Evolutionary conservation across 1,140 invertebrate species (phyloP), one percentile per base, ranked within the genome.

Genomic region (Frieseomelitta varia): DNA sequence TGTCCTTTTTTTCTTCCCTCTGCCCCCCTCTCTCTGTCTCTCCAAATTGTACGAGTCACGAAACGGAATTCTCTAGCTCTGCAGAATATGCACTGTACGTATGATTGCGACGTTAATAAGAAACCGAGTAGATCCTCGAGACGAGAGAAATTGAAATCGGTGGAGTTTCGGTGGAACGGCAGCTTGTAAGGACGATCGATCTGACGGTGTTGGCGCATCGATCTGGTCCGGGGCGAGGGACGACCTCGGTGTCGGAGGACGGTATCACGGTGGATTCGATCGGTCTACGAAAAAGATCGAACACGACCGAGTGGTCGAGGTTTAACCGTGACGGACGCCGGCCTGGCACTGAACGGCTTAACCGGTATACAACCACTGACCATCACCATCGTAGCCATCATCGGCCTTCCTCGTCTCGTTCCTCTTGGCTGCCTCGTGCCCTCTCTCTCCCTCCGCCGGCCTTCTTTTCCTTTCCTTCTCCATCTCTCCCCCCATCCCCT

Each of bases 291-390:
- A 17, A 79, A 17, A 53, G 39, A 51, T 85, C 76, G 79, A 58
- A n/a, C n/a, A n/a, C 65, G 58, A 81, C 75, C 63, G 74, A 87
- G 67, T 75, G 85, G 83, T 85, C 77, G 88, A 90, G 91, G 87
- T 91, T 92, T 91, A 89, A 80, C 89, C 91, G 91, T 88, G 90
- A 89, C 91, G 91, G 88, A 88, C 90, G 92, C 88, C 91, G 89
- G 90, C 83, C 89, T 92, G 87, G 90, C 87, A 94, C 93, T 93
- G 92, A 93, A 91, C 88, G 85, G 91, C 90, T 87, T 90, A 91
- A 91, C 91, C 91, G 90, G 91, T 90, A 90, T 79, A 88, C 85
- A 85, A 91, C 88, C 78, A 91, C 86, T 82, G 88, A 90, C 90
- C 90, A 85, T 91, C 86, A 87, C 87, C 81, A 86, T 89, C 83